Evolutionary conservation across 2,888 invertebrate species (phyloP).

Genomic region (Ormyrus thymus): DNA sequence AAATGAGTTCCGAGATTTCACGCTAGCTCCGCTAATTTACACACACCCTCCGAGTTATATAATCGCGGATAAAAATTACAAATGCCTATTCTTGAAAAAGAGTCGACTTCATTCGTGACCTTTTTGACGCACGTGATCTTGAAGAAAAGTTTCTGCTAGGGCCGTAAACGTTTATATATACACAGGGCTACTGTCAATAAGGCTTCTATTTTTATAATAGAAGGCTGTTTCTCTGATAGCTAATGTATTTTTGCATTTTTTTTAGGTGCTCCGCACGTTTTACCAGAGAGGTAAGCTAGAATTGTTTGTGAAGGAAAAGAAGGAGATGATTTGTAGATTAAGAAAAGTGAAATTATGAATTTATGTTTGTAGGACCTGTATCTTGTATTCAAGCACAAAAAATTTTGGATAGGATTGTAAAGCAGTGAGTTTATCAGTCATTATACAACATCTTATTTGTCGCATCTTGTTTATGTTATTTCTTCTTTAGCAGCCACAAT

Average conservation of each 20-base stretch:
- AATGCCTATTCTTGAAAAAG: not conserved
- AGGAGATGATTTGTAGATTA: slow-evolving; percentile 21
- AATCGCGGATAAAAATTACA: slow-evolving; percentile 36
- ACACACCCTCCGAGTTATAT: slow-evolving; percentile 45
- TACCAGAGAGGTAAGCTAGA: slow-evolving; percentile 63
- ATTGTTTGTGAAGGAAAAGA: not conserved
- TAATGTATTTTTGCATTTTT: slow-evolving; percentile 53
- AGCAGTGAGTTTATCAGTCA: slow-evolving; percentile 63
- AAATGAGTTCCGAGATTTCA: slow-evolving; percentile 7
- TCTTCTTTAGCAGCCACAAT: slow-evolving; percentile 56
- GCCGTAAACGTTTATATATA: slow-evolving; percentile 26
- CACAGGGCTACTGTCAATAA: slow-evolving; percentile 42
- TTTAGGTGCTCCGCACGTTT: slow-evolving; percentile 67
- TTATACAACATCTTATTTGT: slow-evolving; percentile 10
- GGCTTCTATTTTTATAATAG: slow-evolving; percentile 46
- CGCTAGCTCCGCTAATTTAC: slow-evolving; percentile 1
- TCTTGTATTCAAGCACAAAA: slow-evolving; percentile 66
- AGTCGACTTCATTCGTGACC: not conserved
- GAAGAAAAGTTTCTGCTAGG: slow-evolving; percentile 47
- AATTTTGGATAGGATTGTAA: slow-evolving; percentile 58
- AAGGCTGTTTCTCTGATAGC: slow-evolving; percentile 18
- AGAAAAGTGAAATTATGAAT: slow-evolving; percentile 54
- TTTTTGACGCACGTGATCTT: slow-evolving; percentile 45
- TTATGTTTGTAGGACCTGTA: slow-evolving; percentile 66
- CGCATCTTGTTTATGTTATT: slow-evolving; percentile 16